These are phyloP conservation scores for Microdon myrmicae DNA, from an alignment of 2,888 invertebrate genomes.

Conservation along the genomic window DNA sequence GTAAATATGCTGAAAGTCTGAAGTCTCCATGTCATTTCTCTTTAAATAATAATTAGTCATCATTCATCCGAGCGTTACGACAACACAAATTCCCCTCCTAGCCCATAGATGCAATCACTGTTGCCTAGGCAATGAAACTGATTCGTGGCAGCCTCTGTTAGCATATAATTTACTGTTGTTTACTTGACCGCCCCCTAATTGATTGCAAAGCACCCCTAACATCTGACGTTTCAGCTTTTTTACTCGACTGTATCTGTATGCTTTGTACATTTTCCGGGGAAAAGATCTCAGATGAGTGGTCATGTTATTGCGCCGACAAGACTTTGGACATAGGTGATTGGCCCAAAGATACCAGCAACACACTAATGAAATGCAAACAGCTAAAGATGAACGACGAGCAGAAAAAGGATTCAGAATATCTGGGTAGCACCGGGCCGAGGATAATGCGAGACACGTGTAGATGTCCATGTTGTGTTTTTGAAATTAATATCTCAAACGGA, in stretches of 20 bases:
- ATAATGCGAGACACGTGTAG: conserved; percentile 3
- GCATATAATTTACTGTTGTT: conserved; percentile 61
- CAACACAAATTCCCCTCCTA: conserved; percentile 28
- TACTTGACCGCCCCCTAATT: conserved; percentile 60
- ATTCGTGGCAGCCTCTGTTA: conserved; percentile 51
- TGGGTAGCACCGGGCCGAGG: background rate
- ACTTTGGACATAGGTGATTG: background rate
- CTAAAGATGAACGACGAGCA: conserved; percentile 35
- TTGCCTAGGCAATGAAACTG: conserved; percentile 2
- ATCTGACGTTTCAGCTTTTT: conserved; percentile 19
- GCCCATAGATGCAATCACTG: background rate
- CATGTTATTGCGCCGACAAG: conserved; percentile 26
- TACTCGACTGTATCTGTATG: background rate
- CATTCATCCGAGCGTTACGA: conserved; percentile 34
- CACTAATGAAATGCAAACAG: conserved; percentile 51
- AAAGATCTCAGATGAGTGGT: conserved; percentile 31
- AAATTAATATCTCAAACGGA: conserved; percentile 47
- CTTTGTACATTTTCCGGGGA: conserved; percentile 17
- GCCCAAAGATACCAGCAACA: conserved; percentile 38
- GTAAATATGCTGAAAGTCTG: no score
- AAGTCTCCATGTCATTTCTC: no score
- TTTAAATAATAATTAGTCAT: conserved; percentile 36
- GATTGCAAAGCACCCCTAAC: conserved; percentile 58
- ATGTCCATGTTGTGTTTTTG: conserved; percentile 31
- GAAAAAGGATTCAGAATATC: conserved; percentile 22